Conservation (phyloP, 1,140 invertebrate genomes). For the Drosophila repleta region DNA sequence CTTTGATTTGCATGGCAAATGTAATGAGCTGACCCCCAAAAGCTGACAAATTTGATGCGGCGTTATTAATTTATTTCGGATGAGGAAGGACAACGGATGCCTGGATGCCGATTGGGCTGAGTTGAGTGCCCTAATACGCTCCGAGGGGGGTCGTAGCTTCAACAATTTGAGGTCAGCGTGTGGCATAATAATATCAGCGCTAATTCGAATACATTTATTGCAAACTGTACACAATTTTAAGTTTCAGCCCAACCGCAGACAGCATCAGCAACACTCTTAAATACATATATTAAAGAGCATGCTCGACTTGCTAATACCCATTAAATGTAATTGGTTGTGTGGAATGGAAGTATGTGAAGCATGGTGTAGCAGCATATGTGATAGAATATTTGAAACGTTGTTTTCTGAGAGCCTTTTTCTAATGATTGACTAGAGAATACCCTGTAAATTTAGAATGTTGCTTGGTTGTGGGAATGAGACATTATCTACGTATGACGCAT, state of each 20-base stretch:
- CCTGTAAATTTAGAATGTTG: background rate
- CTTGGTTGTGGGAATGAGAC: background rate
- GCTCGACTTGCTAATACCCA: background rate
- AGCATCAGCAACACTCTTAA: background rate
- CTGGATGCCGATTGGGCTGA: background rate
- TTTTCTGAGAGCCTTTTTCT: background rate
- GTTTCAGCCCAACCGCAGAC: background rate
- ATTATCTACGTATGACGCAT: too few species aligned
- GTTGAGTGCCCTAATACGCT: background rate
- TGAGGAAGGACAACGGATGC: background rate
- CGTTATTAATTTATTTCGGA: slow-evolving; percentile 55
- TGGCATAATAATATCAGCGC: slow-evolving; percentile 23
- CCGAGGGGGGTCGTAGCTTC: background rate
- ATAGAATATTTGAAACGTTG: background rate
- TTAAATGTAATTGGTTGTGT: background rate
- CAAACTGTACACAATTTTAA: slow-evolving; percentile 28
- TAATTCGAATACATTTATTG: slow-evolving; percentile 58
- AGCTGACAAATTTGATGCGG: slow-evolving; percentile 29
- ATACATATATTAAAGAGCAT: background rate
- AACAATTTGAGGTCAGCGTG: slow-evolving; percentile 28
- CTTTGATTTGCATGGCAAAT: slow-evolving; percentile 28
- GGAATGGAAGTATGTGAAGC: background rate
- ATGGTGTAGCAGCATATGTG: background rate
- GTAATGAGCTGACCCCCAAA: slow-evolving; percentile 18
- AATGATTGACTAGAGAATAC: background rate